Evolutionary conservation across 2,797 vertebrate species (phyloP), one percentile per base, ranked within the genome.

Genomic region (Loriculus beryllinus): DNA sequence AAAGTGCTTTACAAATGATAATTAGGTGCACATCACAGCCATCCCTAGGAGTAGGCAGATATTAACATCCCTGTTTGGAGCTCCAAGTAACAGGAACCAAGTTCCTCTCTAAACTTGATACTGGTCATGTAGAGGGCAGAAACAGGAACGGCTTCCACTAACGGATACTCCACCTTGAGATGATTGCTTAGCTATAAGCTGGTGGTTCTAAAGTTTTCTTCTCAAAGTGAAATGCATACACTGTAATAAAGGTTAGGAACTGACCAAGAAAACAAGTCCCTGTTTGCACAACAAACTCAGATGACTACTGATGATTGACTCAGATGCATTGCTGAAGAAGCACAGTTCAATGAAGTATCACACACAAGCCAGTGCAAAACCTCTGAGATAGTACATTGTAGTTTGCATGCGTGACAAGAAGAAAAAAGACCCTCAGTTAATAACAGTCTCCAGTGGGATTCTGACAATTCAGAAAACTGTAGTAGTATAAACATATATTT

Each of bases 331-430:
- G 12, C 28, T 33, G 12, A 29, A 64, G 63, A 59, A 72, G 59
- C 23, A 11, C 23, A 25, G 28, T 29, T 65, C 0, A 1, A 3
- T 45, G 33, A 54, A 25, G 33, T 7, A 7, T 16, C 67, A 14
- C 31, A 15, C 0, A 1, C 8, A 31, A 0, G 0, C 19, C 31
- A 9, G 14, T 2, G 37, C 11, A 14, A 62, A 67, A 18, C 19
- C 42, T 42, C 68, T 18, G 40, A 67, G 47, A 21, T 5, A 23
- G 12, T 2, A 6, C 8, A 0, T 12, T n/a, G 10, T 18, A 20
- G 15, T 80, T 49, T 40, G 12, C 14, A 25, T 16, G 52, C 35
- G 16, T 45, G 40, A 42, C 25, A 35, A 6, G 23, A 64, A 70
- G 28, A 56, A 51, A 79, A 75, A 67, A 8, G 43, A 45, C 12